A percentile compares a stretch with the other conserved stretches of the same genome.
Conservation (phyloP, 2,113 vertebrate genomes). For the Muntiacus reevesi region DNA sequence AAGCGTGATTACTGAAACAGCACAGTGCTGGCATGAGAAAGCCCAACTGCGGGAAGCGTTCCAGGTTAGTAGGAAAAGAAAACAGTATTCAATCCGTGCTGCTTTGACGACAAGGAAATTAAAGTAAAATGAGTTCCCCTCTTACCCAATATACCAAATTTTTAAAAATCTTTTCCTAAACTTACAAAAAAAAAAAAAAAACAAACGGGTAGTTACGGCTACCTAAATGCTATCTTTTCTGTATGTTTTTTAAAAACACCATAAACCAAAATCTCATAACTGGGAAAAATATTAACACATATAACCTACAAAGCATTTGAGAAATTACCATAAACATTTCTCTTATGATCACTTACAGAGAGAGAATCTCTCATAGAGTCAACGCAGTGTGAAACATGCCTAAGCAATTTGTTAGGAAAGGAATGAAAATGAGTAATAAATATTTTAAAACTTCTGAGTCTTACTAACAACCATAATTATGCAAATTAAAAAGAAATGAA, state of each 20-base stretch:
- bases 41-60: background rate
- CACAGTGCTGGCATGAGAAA: fast-evolving
- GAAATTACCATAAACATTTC: background rate
- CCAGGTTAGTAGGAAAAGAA: background rate
- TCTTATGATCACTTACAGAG: background rate
- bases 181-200: too few relatives aligned
- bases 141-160: background rate
- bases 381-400: background rate
- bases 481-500: background rate
- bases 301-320: background rate
- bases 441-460: background rate
- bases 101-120: background rate
- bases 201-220: background rate
- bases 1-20: background rate
- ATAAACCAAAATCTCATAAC: background rate
- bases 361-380: background rate
- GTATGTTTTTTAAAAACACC: background rate
- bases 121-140: background rate
- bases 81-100: background rate
- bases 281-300: background rate
- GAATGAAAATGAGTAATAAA: constrained; percentile 5
- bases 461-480: constrained; percentile 23
- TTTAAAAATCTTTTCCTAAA: background rate
- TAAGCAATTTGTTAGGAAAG: background rate
- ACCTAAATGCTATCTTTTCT: background rate